Base-by-base conservation (phyloP, 2,113 vertebrate genomes). In the Turnix velox region DNA sequence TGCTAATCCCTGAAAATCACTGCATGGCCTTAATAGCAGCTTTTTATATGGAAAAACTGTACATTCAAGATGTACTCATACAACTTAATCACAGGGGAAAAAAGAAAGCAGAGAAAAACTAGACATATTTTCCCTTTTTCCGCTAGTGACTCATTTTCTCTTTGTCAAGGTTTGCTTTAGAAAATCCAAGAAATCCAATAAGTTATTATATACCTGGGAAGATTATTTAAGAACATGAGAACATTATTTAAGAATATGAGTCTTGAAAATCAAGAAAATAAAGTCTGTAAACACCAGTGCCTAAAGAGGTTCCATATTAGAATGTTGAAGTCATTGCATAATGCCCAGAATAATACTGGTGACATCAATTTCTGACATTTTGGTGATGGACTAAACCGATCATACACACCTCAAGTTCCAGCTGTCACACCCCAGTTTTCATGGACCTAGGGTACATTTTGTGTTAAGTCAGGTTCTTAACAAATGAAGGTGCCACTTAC, bases 1-100 rank as follows among this genome's bases (percentile, higher is more conserved):
- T 87, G 18, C 52, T 92, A 92, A 83, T 87, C 90, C 94, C 37
- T 68, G 66, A 87, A 92, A 95, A 96, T 93, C 89, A 91, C 89
- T 80, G 87, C 71, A 79, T 77, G 77, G 51, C 52, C 66, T 93
- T 83, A 84, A 84, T 12, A 89, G 61, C 55, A 90, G 62, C 28
- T 81, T 93, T 97, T 94, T 88, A 69, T 67, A 76, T 40, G 81
- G 87, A 88, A 94, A 94, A 94, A 95, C 49, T 84, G 15, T 85
- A 67, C 73, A 68, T 92, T 94, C 66, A 76, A 92, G 66, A 79
- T n/a, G 16, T 82, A 58, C 68, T 28, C 15, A 28, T 87, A 66
- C 46, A 93, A 94, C 87, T 94, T 82, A 79, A 94, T 96, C 42
- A 58, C 9, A 40, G 39, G n/a, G 78, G 71, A 58, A 68, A 49